A percentile compares a stretch with the other conserved stretches of the same genome.
These are phyloP conservation scores for Synanthedon formicaeformis DNA, from an alignment of 2,888 invertebrate species.

Conservation along the genomic window DNA sequence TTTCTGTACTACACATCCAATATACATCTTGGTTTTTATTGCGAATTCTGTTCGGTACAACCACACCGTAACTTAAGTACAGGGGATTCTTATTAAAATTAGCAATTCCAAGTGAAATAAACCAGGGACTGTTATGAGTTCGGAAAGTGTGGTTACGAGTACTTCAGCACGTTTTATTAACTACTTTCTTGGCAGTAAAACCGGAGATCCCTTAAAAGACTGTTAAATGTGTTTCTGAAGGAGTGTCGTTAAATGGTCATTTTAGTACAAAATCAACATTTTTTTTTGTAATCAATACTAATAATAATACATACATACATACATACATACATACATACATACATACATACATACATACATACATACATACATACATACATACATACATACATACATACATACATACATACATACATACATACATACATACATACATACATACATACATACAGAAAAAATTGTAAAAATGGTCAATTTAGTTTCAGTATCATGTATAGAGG, in stretches of 20 bases:
- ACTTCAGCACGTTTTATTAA: constrained; percentile 23
- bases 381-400: too few relatives aligned
- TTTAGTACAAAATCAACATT: constrained; percentile 24
- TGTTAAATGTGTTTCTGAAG: constrained; percentile 19
- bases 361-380: too few relatives aligned
- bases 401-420: too few relatives aligned
- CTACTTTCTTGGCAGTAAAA: constrained; percentile 18
- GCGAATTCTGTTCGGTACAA: not conserved
- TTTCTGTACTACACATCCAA: too few relatives aligned
- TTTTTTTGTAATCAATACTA: too few relatives aligned
- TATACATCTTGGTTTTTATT: not conserved
- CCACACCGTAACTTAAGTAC: not conserved
- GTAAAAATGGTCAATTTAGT: too few relatives aligned
- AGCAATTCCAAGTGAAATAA: constrained; percentile 2
- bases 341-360: too few relatives aligned
- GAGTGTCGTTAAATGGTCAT: constrained; percentile 30
- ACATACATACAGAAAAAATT: too few relatives aligned
- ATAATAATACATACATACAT: too few relatives aligned
- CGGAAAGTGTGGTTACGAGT: constrained; percentile 7
- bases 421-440: too few relatives aligned
- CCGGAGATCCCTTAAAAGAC: constrained; percentile 15
- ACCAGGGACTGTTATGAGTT: constrained; percentile 1
- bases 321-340: too few relatives aligned
- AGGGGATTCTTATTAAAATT: constrained; percentile 1
- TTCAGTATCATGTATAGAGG: too few relatives aligned